Conservation (phyloP, 2,113 vertebrate genomes). For the Zosterops hypoxanthus region DNA sequence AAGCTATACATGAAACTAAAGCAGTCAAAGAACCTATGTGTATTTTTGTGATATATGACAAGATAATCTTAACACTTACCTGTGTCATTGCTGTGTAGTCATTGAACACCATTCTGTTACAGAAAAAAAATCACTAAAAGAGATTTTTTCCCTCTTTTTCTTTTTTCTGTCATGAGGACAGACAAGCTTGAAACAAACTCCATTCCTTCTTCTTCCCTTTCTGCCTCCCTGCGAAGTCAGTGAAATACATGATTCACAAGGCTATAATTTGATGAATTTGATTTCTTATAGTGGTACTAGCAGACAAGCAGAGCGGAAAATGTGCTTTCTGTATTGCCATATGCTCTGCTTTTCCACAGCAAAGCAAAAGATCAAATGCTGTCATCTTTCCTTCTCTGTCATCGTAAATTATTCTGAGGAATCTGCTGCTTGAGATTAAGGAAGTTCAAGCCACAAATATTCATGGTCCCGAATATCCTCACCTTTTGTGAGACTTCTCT, state of each 20-base stretch:
- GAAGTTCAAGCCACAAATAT: neutral
- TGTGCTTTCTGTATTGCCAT: neutral
- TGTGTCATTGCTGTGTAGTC: neutral
- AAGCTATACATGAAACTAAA: neutral
- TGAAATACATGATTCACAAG: neutral
- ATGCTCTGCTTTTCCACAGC: neutral
- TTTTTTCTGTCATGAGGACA: neutral
- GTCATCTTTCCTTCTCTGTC: rapidly evolving
- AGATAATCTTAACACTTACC: neutral
- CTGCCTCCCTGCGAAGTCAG: neutral
- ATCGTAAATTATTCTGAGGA: neutral
- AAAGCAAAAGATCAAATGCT: neutral
- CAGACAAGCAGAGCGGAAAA: neutral
- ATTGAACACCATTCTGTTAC: neutral
- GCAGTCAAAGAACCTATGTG: neutral
- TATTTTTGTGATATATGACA: neutral
- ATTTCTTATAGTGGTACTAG: neutral
- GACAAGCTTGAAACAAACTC: neutral
- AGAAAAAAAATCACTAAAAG: neutral
- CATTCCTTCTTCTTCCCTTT: neutral
- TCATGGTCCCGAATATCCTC: neutral
- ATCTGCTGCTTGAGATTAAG: neutral
- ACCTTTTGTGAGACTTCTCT: neutral
- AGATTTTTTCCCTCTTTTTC: rapidly evolving
- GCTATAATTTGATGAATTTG: neutral